A percentile compares a stretch with the other conserved stretches of the same genome.
These are phyloP conservation scores for Melinaea menophilus DNA, from an alignment of 2,888 invertebrate genomes.

Conservation along the genomic window DNA sequence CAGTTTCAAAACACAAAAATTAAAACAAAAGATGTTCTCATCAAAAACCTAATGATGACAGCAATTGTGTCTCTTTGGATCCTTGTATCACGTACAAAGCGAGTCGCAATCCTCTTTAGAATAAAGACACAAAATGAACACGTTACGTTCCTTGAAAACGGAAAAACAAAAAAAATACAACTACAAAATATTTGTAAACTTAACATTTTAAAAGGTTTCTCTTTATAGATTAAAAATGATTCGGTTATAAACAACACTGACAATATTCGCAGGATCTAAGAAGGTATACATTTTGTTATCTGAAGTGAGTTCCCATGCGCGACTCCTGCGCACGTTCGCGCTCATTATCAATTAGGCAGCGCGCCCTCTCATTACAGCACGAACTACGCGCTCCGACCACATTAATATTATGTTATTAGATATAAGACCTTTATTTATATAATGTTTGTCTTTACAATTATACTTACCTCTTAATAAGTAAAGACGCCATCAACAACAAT, in stretches of 20 bases:
- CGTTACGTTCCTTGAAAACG: neutral
- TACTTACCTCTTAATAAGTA: too few species aligned
- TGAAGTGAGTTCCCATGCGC: conserved; percentile 52
- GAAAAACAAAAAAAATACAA: too few species aligned
- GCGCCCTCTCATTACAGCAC: conserved; percentile 73
- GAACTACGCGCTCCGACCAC: conserved; percentile 58
- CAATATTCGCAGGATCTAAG: neutral
- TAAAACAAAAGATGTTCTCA: conserved; percentile 40
- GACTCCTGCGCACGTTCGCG: conserved; percentile 60
- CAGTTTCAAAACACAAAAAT: conserved; percentile 33
- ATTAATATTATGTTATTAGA: neutral
- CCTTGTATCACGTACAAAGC: conserved; percentile 30
- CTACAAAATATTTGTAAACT: too few species aligned
- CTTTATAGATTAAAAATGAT: too few species aligned
- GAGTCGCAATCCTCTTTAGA: neutral
- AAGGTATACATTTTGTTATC: conserved; percentile 21
- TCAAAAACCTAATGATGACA: conserved; percentile 39
- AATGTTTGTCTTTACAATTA: too few species aligned
- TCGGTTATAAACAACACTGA: too few species aligned
- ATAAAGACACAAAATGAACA: neutral
- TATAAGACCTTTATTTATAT: too few species aligned
- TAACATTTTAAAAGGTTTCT: too few species aligned
- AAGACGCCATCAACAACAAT: too few species aligned
- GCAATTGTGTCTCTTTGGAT: conserved; percentile 45
- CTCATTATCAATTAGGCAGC: conserved; percentile 75